Base-by-base conservation (phyloP, 1,140 invertebrate genomes). In the Spodoptera litura region DNA sequence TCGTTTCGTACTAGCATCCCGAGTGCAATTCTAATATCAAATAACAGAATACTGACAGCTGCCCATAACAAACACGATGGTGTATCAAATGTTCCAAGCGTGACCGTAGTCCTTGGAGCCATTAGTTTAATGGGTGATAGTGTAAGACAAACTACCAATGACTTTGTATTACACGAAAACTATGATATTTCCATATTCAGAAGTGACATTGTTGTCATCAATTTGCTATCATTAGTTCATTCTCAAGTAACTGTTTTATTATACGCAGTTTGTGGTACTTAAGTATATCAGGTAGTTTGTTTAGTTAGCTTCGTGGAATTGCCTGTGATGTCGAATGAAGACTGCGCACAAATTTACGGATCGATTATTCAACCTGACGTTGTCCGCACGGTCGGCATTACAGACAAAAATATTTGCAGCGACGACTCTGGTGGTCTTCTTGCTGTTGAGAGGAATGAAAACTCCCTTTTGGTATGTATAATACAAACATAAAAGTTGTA, bases 51-150 rank as follows among this genome's bases (percentile, higher is more conserved):
- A 0, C 25, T 88, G 10, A 90, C 88, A 0, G 88, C 88, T 15
- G 87, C 87, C 2, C 88, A 90, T 73, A 89, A 87, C 73, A 88
- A 85, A 85, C 79, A 78, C 52, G 84, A 86, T 25, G 85, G 85
- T 0, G 25, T 9, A 82, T 84, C 80, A 85, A 86, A 27, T 44
- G 87, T 78, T 0, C 75, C 53, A 44, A 73, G 66, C 12, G 78
- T 86, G 27, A 83, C 79, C 0, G 86, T 88, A 0, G 82, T 88
- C 4, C 81, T 89, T 3, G 88, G 88, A 0, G 84, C 87, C 13
- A 62, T 73, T 4, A 15, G 27, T 4, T 66, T 90, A 0, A 88
- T 88, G 73, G 53, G 20, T 8, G 85, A 83, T 3, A 85, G 88
- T 11, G 83, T 71, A 15, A 83, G 87, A 12, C 4, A 86, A 0